These are phyloP conservation scores for Petaurus breviceps DNA, from an alignment of 2,113 vertebrate genomes.

Conservation along the genomic window DNA sequence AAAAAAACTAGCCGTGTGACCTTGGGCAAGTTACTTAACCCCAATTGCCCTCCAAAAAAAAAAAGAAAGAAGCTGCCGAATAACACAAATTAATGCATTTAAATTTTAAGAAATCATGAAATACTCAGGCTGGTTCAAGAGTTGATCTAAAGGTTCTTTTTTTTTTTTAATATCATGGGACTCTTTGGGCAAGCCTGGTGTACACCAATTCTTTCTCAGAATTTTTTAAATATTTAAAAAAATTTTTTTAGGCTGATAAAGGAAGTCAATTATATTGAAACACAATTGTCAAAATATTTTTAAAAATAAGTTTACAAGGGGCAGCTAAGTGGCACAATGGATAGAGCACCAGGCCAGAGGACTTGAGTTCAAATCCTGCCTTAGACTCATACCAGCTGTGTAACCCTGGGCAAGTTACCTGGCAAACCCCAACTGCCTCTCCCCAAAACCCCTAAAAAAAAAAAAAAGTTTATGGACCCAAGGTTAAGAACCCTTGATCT, in stretches of 20 bases:
- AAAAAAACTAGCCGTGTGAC: too few relatives aligned
- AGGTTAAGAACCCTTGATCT: neutral
- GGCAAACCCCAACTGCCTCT: neutral
- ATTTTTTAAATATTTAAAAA: neutral
- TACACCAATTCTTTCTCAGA: neutral
- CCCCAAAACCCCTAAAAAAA: too few relatives aligned
- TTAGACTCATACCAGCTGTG: neutral
- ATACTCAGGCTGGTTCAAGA: neutral
- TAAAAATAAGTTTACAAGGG: neutral
- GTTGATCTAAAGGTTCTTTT: neutral
- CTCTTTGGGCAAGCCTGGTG: neutral
- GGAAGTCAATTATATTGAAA: neutral
- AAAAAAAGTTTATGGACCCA: too few relatives aligned
- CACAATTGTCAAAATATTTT: neutral
- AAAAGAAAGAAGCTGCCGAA: neutral
- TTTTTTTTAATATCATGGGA: neutral
- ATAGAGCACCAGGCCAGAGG: fast-evolving
- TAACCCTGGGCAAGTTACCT: neutral
- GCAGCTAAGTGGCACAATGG: neutral
- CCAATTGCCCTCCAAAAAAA: too few relatives aligned
- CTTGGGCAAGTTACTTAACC: too few relatives aligned
- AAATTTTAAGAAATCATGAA: slow-evolving; percentile 14
- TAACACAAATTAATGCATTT: neutral
- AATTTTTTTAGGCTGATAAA: neutral
- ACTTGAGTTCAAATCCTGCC: neutral